Base-by-base conservation (phyloP, 2,888 invertebrate genomes). In the Celastrina argiolus region DNA sequence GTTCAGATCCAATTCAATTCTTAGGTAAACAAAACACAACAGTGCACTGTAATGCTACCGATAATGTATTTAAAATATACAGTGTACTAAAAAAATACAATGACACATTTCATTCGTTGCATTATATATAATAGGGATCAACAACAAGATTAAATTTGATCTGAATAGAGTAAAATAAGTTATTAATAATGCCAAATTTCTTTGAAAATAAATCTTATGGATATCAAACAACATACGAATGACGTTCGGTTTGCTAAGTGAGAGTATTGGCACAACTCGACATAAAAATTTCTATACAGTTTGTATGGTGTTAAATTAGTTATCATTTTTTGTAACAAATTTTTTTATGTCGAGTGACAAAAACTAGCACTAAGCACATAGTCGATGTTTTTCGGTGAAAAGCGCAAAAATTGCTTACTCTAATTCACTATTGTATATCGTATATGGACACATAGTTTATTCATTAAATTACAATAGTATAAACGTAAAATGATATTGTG, bases 351-450 rank as follows among this genome's bases (percentile, higher is more conserved):
- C n/a, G n/a, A n/a, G n/a, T n/a, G n/a, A n/a, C n/a, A n/a, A n/a
- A n/a, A n/a, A n/a, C n/a, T n/a, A n/a, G n/a, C n/a, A n/a, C n/a
- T n/a, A n/a, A n/a, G n/a, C n/a, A n/a, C n/a, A n/a, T n/a, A n/a
- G n/a, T 39, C 22, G 22, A 61, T 22, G 14, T 61, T 16, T 22
- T 39, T 22, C 10, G 1, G 36, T 36, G 39, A 36, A 22, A 61
- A 39, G 39, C 61, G 39, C 39, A 39, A 22, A 61, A 36, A 61
- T n/a, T 16, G 31, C 61, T 22, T 61, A 61, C 22, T 39, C 22
- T 59, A 59, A 39, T 1, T 61, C 22, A 39, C 26, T 39, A 61
- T 26, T 61, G 26, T 39, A 31, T 31, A 58, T 16, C 4, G 36
- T 59, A 59, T 36, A 61, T 39, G 22, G 22, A 39, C 22, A 61